A percentile compares a stretch with the other conserved stretches of the same genome.
phyloP scores from a whole-genome alignment of 2,888 invertebrate genomes.

The Ochropacha duplaris region DNA sequence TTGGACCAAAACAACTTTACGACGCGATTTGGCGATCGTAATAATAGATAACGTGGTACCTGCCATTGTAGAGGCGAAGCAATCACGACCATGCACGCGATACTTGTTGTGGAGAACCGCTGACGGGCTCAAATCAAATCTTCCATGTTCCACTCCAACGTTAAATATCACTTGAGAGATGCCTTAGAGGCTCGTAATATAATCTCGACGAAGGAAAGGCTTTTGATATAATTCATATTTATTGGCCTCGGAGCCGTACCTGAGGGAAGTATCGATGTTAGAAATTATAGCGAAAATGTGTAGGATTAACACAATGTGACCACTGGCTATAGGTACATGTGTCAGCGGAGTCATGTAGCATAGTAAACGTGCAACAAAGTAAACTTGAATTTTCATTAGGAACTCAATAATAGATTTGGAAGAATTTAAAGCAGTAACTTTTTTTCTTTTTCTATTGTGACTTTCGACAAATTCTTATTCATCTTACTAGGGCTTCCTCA shows the following conservation, averaged over 20 bases:
- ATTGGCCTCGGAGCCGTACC: neutral
- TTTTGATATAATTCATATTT: constrained; percentile 21
- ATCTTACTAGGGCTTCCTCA: no score
- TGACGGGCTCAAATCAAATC: neutral
- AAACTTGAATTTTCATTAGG: no score
- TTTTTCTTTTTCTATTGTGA: no score
- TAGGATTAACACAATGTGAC: neutral
- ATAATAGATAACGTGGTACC: constrained; percentile 27
- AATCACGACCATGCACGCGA: constrained; percentile 25
- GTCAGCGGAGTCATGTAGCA: no score
- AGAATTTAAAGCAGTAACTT: no score
- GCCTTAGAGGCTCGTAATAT: constrained; percentile 15
- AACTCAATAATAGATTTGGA: no score
- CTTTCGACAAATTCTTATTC: no score
- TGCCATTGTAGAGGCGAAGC: constrained; percentile 19
- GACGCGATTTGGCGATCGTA: constrained; percentile 22
- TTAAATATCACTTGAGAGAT: constrained; percentile 15
- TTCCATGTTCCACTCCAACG: constrained; percentile 2
- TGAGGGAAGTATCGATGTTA: neutral
- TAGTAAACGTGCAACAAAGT: no score
- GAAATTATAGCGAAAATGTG: neutral
- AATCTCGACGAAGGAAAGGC: constrained; percentile 20
- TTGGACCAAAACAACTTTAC: constrained; percentile 9
- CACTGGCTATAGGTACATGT: no score
- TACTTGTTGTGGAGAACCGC: neutral